A percentile compares a stretch with the other conserved stretches of the same genome.
phyloP scores from a whole-genome alignment of 1,140 invertebrate species.

The Myzus persicae region DNA sequence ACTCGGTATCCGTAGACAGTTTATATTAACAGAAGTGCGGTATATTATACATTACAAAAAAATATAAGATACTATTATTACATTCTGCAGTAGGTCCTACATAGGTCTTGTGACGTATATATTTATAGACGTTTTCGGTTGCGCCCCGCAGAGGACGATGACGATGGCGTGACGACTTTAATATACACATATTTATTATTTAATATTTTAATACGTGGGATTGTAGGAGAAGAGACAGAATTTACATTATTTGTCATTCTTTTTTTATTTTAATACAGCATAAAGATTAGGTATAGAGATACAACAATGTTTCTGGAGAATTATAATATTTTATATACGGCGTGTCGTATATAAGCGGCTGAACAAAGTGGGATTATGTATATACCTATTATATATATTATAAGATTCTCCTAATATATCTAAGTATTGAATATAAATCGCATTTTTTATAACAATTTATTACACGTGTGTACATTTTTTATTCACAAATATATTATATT shows the following conservation, averaged over 20 bases:
- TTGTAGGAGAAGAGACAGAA: neutral
- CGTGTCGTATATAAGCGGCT: neutral
- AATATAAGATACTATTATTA: neutral
- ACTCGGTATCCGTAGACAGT: neutral
- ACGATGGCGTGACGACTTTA: neutral
- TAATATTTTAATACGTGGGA: slow-evolving; percentile 7
- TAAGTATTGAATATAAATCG: neutral
- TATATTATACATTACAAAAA: neutral
- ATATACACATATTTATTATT: slow-evolving; percentile 15
- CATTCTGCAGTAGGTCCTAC: neutral
- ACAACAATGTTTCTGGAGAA: neutral
- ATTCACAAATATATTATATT: too few species aligned
- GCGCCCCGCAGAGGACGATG: too few species aligned
- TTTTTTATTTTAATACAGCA: neutral
- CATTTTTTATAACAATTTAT: neutral
- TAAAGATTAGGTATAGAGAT: neutral
- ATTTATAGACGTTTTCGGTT: neutral
- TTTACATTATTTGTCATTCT: slow-evolving; percentile 5
- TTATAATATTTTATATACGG: neutral
- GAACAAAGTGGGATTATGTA: neutral
- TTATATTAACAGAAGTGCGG: neutral
- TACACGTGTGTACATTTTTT: neutral
- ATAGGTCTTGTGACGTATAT: neutral
- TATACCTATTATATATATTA: neutral
- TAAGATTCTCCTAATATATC: neutral